A percentile compares a stretch with the other conserved stretches of the same genome.
Conservation (phyloP, 2,797 vertebrate species). For the Lagorchestes hirsutus region DNA sequence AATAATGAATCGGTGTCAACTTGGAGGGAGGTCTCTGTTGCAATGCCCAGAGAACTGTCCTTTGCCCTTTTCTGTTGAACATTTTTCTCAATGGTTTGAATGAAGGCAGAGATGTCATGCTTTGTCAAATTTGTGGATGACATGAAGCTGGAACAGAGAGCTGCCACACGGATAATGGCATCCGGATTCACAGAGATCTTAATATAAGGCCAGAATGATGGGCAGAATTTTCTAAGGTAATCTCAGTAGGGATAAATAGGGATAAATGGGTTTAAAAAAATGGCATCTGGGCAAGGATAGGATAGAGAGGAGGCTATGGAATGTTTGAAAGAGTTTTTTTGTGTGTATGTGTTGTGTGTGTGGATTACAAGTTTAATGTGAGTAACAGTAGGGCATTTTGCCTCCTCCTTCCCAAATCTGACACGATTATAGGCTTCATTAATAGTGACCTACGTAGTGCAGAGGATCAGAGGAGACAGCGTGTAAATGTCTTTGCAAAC, state of each 20-base stretch:
- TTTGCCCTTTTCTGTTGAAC: background rate
- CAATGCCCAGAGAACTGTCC: background rate
- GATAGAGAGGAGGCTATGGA: background rate
- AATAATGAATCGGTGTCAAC: background rate
- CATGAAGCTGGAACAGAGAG: background rate
- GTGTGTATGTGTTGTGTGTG: background rate
- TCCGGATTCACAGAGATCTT: background rate
- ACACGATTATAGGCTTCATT: background rate
- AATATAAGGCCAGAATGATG: background rate
- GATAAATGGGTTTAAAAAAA: background rate
- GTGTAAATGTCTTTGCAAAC: background rate
- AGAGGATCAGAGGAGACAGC: background rate
- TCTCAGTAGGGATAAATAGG: background rate
- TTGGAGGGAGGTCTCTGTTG: background rate
- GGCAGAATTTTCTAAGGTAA: background rate
- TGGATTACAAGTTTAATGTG: background rate
- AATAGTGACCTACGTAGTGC: background rate
- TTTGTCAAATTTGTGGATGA: background rate
- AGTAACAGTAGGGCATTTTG: background rate
- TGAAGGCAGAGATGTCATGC: background rate
- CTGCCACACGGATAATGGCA: background rate
- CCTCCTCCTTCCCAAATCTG: background rate
- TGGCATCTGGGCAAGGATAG: background rate
- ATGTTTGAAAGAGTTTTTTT: background rate
- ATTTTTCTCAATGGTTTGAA: conserved; percentile 1